These are phyloP conservation scores for Drosophila mercatorum DNA, from an alignment of 2,888 invertebrate genomes.

Conservation along the genomic window DNA sequence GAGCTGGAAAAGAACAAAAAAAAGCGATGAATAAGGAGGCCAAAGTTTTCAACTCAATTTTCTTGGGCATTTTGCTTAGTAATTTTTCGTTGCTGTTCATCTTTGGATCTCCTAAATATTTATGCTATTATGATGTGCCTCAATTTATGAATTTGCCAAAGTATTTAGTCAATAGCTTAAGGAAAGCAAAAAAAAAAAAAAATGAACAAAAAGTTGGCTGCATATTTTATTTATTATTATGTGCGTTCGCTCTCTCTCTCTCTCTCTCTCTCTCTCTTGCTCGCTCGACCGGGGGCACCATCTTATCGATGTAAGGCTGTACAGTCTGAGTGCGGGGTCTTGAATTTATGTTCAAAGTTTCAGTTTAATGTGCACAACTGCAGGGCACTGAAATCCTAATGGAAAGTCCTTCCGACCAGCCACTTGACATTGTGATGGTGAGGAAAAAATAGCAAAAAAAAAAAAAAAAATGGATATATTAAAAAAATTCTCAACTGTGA, in stretches of 20 bases:
- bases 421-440: slow-evolving; percentile 36
- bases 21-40: slow-evolving; percentile 10
- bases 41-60: slow-evolving; percentile 72
- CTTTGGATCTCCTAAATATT: slow-evolving; percentile 67
- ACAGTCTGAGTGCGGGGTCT: slow-evolving; percentile 52
- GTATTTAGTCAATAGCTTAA: slow-evolving; percentile 78
- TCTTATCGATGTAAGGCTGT: slow-evolving; percentile 60
- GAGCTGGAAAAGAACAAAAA: neutral
- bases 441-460: neutral
- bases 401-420: slow-evolving; percentile 36
- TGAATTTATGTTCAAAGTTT: slow-evolving; percentile 72
- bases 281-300: slow-evolving; percentile 18
- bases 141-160: slow-evolving; percentile 78
- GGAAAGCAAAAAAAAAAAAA: slow-evolving; percentile 10
- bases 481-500: slow-evolving; percentile 7
- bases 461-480: slow-evolving; percentile 33
- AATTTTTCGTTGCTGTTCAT: slow-evolving; percentile 39
- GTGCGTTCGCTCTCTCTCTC: slow-evolving; percentile 14
- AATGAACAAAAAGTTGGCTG: slow-evolving; percentile 46
- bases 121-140: slow-evolving; percentile 68
- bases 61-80: slow-evolving; percentile 50
- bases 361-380: slow-evolving; percentile 65
- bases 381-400: slow-evolving; percentile 55
- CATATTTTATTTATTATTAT: slow-evolving; percentile 67
- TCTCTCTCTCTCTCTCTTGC: too few relatives aligned